A percentile compares a stretch with the other conserved stretches of the same genome.
These are phyloP conservation scores for Nematostella vectensis DNA, from an alignment of 92 coral and sea anemone species.

Conservation along the genomic window DNA sequence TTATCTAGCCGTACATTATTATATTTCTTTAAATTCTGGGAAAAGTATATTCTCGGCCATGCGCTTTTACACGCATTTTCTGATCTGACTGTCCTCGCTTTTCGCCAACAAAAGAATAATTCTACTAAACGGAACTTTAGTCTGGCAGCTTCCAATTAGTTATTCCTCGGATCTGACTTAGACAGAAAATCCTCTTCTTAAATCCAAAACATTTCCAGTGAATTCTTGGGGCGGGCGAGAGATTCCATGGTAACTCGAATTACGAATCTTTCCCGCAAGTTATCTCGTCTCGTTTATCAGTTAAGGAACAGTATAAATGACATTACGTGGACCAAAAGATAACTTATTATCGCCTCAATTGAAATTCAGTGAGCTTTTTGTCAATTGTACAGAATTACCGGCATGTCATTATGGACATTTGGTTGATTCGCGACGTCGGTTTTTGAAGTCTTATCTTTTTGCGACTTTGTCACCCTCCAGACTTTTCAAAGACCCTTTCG, in stretches of 20 bases:
- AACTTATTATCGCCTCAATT: slow-evolving; percentile 1
- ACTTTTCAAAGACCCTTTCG: too few species aligned
- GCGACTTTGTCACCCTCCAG: too few species aligned
- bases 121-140: not conserved
- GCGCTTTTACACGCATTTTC: too few species aligned
- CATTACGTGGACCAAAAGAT: not conserved
- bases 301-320: not conserved
- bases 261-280: not conserved
- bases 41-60: too few species aligned
- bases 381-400: not conserved
- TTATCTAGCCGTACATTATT: too few species aligned
- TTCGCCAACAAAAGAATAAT: not conserved
- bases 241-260: not conserved
- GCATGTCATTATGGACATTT: not conserved
- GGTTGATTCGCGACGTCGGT: not conserved
- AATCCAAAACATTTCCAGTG: not conserved
- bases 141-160: not conserved
- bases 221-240: not conserved
- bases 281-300: not conserved
- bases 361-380: not conserved
- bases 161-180: not conserved
- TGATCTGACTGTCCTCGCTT: too few species aligned
- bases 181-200: too few species aligned
- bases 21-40: too few species aligned
- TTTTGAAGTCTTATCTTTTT: too few species aligned